Conservation (phyloP, 2,888 invertebrate species). For the Platynereis dumerilii region DNA sequence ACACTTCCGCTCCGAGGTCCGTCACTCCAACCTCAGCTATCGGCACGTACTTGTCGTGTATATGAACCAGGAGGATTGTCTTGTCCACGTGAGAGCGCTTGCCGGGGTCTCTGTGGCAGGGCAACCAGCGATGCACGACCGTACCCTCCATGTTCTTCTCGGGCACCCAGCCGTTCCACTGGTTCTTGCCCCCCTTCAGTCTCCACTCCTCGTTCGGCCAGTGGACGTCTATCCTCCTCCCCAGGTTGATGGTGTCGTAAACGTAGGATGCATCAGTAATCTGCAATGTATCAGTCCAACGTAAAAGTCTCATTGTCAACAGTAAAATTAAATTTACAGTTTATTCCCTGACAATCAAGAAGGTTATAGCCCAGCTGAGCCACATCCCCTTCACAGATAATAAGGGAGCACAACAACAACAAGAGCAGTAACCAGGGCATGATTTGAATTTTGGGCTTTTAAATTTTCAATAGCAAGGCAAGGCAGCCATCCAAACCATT, state of each 20-base stretch:
- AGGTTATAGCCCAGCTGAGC: too few species aligned
- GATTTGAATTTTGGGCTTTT: too few species aligned
- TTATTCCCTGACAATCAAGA: too few species aligned
- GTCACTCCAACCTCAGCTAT: slow-evolving; percentile 86
- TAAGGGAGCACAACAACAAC: too few species aligned
- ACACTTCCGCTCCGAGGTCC: slow-evolving; percentile 58
- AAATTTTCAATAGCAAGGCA: too few species aligned
- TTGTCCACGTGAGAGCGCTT: slow-evolving; percentile 91
- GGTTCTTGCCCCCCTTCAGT: slow-evolving; percentile 82
- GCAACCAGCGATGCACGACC: slow-evolving; percentile 92
- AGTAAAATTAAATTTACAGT: too few species aligned
- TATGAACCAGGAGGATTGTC: slow-evolving; percentile 88
- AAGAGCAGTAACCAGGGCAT: too few species aligned
- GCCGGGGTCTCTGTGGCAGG: slow-evolving; percentile 86
- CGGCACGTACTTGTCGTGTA: slow-evolving; percentile 91
- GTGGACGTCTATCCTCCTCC: slow-evolving; percentile 87
- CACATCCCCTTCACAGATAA: too few species aligned
- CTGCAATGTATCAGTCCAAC: too few species aligned
- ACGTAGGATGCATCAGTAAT: slow-evolving; percentile 66
- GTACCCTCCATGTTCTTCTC: slow-evolving; percentile 89
- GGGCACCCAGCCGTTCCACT: slow-evolving; percentile 91
- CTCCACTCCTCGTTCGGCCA: slow-evolving; percentile 94
- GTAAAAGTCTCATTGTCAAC: too few species aligned
- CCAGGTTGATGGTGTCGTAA: slow-evolving; percentile 89
- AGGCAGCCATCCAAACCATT: too few species aligned